A percentile compares a stretch with the other conserved stretches of the same genome.
Conservation (phyloP, 2,797 vertebrate genomes). For the Okamejei kenojei region DNA sequence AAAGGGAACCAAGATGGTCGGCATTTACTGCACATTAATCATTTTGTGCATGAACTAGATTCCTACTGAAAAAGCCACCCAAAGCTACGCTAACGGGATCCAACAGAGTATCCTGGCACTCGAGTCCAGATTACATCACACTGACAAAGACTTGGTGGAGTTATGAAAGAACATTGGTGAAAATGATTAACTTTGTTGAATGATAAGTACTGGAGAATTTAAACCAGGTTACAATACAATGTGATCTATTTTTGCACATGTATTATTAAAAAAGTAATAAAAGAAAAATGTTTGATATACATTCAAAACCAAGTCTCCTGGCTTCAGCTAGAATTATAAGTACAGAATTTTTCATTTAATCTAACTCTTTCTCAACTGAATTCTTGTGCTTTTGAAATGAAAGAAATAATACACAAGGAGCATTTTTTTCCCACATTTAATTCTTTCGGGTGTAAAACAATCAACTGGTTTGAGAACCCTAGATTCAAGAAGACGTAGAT, state of each 20-base stretch:
- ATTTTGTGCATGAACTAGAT: constrained; percentile 26
- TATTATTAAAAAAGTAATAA: background rate
- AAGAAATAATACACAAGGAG: background rate
- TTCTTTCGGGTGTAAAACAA: background rate
- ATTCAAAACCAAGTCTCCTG: background rate
- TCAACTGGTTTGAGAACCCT: background rate
- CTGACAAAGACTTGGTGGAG: background rate
- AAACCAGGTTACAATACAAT: background rate
- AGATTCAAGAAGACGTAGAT: background rate
- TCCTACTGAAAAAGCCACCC: background rate
- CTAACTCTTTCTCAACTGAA: constrained; percentile 4
- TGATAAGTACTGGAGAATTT: background rate
- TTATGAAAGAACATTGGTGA: background rate
- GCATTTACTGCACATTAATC: background rate
- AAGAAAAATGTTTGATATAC: background rate
- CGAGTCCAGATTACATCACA: background rate
- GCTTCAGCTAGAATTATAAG: background rate
- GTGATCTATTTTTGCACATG: background rate
- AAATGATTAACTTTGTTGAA: background rate
- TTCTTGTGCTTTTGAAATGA: background rate
- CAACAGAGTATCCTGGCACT: background rate
- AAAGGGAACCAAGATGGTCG: background rate
- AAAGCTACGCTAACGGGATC: background rate
- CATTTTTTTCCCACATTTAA: background rate
- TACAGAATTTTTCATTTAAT: background rate